Evolutionary conservation across 1,140 invertebrate species (phyloP).

Genomic region (Elymnias hypermnestra): DNA sequence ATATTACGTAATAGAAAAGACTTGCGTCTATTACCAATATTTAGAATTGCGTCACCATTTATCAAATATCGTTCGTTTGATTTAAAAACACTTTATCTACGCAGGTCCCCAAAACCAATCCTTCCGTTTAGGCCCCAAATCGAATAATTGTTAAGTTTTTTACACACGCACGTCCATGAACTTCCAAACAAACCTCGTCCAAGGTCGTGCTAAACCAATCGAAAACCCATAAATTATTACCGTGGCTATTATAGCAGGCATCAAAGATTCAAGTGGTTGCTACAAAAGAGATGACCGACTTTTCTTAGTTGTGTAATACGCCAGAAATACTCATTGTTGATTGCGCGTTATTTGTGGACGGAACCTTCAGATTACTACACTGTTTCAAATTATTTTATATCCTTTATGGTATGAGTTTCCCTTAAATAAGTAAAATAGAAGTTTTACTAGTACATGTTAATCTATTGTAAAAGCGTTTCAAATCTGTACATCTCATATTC

Average conservation of each 20-base stretch:
- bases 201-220: slow-evolving; percentile 60
- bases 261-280: slow-evolving; percentile 36
- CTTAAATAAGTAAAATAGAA: no score
- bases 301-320: slow-evolving; percentile 50
- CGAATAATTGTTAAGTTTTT: slow-evolving; percentile 15
- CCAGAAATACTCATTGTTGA: slow-evolving; percentile 50
- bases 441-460: no score
- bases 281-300: slow-evolving; percentile 52
- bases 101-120: slow-evolving; percentile 1
- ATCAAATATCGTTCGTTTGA: neutral
- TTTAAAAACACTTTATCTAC: no score
- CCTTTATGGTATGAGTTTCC: no score
- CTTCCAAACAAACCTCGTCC: slow-evolving; percentile 59
- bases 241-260: slow-evolving; percentile 41
- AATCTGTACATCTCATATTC: no score
- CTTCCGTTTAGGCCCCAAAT: slow-evolving; percentile 10
- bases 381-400: no score
- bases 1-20: no score
- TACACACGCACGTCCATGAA: slow-evolving; percentile 59
- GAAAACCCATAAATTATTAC: slow-evolving; percentile 55
- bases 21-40: slow-evolving; percentile 3
- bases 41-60: neutral
- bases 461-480: no score
- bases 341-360: slow-evolving; percentile 14
- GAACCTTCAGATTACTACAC: slow-evolving; percentile 11